Base-by-base conservation (phyloP, 2,888 invertebrate species). In the Dasypolia templi region DNA sequence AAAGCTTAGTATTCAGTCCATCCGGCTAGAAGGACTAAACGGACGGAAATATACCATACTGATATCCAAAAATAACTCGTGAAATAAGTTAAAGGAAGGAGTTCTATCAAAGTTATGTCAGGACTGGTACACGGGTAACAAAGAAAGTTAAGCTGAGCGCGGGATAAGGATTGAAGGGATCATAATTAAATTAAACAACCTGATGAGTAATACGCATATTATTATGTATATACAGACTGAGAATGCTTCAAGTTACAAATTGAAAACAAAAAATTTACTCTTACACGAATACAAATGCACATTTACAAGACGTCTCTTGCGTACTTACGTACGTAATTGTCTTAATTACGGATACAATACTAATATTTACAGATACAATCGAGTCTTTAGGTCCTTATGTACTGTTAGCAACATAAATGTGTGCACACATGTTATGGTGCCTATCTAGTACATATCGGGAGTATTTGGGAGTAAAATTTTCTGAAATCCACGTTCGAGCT, bases 161-260 rank as follows among this genome's bases (percentile, higher is more conserved):
- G 19, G 17, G 17, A 35, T 35, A 19, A 49, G 39, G 73, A 11
- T 59, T 42, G 14, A 1, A 75, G 22, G 55, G 14, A 46, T 61
- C 19, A 19, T 49, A 61, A 39, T 49, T 5, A 72, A 86, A 86
- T 84, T 14, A 86, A 86, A 87, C 79, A 72, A 70, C 32, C 0
- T 19, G 14, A 26, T 69, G 62, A 68, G 62, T 77, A 79, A 75
- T 83, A 87, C 75, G 77, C 75, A 82, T 82, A 80, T 84, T 82
- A 80, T 84, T 85, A 86, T 87, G 83, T 86, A 88, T 87, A 88
- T 85, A 89, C 89, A 89, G 85, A 88, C 86, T 86, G 77, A 87
- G 75, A 85, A 83, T 85, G 79, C 58, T 77, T 84, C 72, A 84
- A 68, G 76, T 83, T 80, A 87, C 75, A 83, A 83, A 81, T 80